Conservation (phyloP, 2,797 vertebrate species). For the Anguilla obscura region DNA sequence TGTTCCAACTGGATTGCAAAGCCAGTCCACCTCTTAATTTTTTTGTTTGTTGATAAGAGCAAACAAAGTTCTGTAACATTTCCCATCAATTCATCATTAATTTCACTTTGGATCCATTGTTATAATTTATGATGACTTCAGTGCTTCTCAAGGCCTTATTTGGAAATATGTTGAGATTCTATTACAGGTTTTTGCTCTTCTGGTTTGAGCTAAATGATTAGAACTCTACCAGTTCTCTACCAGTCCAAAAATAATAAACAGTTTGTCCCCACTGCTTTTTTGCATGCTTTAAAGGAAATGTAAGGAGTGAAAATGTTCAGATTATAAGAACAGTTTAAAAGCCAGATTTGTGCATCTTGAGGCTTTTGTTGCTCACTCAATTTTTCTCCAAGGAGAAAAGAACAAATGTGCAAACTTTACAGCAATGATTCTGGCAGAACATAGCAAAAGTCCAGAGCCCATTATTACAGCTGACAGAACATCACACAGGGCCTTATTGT, state of each 20-base stretch:
- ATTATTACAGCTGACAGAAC: constrained; percentile 15
- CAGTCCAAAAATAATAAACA: constrained; percentile 46
- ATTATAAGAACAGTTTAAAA: constrained; percentile 1
- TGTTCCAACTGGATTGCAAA: constrained; percentile 28
- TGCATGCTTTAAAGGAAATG: constrained; percentile 32
- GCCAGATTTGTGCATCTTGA: background rate
- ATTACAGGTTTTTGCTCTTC: constrained; percentile 23
- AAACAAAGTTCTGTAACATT: constrained; percentile 28
- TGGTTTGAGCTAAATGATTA: constrained; percentile 16
- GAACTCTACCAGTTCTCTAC: constrained; percentile 19
- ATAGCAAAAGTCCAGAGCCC: background rate
- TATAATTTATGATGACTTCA: constrained; percentile 37
- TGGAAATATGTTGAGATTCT: constrained; percentile 39
- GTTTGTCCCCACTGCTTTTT: constrained; percentile 30
- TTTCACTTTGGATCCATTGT: constrained; percentile 27
- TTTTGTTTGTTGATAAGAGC: constrained; percentile 8
- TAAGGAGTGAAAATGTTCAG: constrained; percentile 27
- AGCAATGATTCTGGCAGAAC: background rate
- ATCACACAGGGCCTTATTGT: constrained; percentile 11
- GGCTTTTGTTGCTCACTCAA: background rate
- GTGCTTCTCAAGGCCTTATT: constrained; percentile 48
- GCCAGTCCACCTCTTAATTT: constrained; percentile 24
- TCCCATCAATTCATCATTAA: constrained; percentile 38
- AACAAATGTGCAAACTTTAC: background rate
- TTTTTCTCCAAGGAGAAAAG: background rate